Evolutionary conservation across 2,113 vertebrate genomes (phyloP), one percentile per base, ranked within the genome.

Genomic region (Atherinomorus stipes): DNA sequence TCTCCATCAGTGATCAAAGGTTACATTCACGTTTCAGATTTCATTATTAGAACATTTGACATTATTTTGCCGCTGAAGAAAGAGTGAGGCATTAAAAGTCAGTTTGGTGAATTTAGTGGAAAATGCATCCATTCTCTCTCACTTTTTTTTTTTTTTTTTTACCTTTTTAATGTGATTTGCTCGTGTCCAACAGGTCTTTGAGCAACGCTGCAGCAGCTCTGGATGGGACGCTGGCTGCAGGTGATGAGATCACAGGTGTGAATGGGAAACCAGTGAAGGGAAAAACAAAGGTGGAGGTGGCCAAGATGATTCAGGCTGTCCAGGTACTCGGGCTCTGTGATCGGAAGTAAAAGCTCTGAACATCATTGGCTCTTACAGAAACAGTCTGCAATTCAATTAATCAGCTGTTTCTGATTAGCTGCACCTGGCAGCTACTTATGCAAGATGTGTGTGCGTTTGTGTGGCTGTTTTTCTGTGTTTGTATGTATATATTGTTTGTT

Each of bases 281-380:
- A 4, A 98, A 97, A 68, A 99, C 97, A 15, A 99, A 99, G 86
- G 97, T 99, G 88, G 97, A 99, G 81, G 98, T 99, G 90, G 98
- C 98, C 13, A 98, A 97, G 94, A 99, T 99, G 98, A 99, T 99
- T 83, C 98, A 99, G 91, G 93, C 95, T 85, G 98, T 98, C 74
- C 96, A 99, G 98, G 98, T 99, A 90, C 42, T 37, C n/a, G 0
- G 0, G 22, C 4, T 50, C 18, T 54, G 44, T 4, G 10, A 45
- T n/a, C 2, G 11, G 6, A 64, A 60, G 42, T 37, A 18, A 62
- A 1, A 22, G 2, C n/a, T 19, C 4, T 51, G 4, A 66, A 15
- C 4, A 18, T 9, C 11, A 38, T n/a, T 31, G 28, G 28, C 31
- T 47, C 19, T 47, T 47, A 47, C 19, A 19, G 16, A 47, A 16